Percentiles rank a stretch among this genome's conserved stretches.
These are phyloP conservation scores for Meandrina meandrites DNA, from an alignment of 92 coral and sea anemone species.

Conservation along the genomic window DNA sequence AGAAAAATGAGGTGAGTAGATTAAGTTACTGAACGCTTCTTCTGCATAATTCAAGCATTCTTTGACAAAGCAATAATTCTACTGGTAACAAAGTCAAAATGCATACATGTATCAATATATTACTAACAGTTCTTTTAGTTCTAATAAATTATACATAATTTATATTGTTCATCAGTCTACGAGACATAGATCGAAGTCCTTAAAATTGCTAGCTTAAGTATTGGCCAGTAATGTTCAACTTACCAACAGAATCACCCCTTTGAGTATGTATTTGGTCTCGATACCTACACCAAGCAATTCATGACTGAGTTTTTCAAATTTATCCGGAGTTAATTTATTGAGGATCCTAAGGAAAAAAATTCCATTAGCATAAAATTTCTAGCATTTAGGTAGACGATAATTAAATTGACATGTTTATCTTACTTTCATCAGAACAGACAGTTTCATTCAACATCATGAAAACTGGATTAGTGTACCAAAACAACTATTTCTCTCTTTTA, in stretches of 20 bases:
- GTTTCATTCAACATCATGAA: background rate
- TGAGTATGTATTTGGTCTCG: slow-evolving; percentile 92
- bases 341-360: slow-evolving; percentile 70
- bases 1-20: background rate
- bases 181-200: too few species aligned
- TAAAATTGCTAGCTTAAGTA: too few species aligned
- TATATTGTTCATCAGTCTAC: too few species aligned
- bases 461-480: background rate
- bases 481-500: background rate
- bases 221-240: slow-evolving; percentile 27
- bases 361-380: background rate
- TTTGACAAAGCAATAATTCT: too few species aligned
- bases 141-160: too few species aligned
- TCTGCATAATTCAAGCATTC: background rate
- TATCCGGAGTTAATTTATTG: slow-evolving; percentile 98
- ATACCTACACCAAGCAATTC: slow-evolving; percentile 94
- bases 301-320: slow-evolving; percentile 86
- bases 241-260: slow-evolving; percentile 95
- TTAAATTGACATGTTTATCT: background rate
- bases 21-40: too few species aligned
- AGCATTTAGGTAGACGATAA: background rate
- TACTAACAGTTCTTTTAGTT: too few species aligned
- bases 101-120: too few species aligned
- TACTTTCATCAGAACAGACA: background rate
- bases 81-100: too few species aligned